Evolutionary conservation across 2,888 invertebrate species (phyloP), one percentile per base, ranked within the genome.

Genomic region (Orchesella flavescens): DNA sequence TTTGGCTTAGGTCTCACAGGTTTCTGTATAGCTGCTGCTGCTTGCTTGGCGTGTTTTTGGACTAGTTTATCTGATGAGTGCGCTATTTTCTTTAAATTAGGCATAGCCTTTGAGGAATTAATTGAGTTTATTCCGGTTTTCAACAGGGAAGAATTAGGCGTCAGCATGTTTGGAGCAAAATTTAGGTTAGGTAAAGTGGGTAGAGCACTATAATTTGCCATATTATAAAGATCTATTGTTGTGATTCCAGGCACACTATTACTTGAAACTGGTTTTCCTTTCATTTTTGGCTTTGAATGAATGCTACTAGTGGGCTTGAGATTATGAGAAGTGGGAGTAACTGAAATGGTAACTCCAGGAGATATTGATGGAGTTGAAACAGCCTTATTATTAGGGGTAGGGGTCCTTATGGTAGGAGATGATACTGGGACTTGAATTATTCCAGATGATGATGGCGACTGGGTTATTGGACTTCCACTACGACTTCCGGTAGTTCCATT

Each of bases 11-110:
- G 12, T 69, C 77, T 77, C 23, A 79, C 61, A 15, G 74, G 73
- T 49, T 63, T 76, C 34, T 24, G 72, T 49, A 10, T n/a, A 44
- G 44, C 43, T 24, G 59, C 49, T 65, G 44, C 3, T 4, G 15
- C 3, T 17, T 43, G 23, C 17, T 82, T 75, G 4, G 63, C 21
- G 53, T 82, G 83, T 49, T 77, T 83, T 10, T 83, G 76, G 43
- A 72, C 72, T 24, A 75, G 61, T 21, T 75, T 75, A 3, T 75
- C 77, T 12, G 82, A 57, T 0, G 65, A 34, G 23, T 46, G 63
- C 1, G 82, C 19, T 17, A 83, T 72, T 53, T 83, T 77, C 66
- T 83, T 83, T 43, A 83, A 49, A 43, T 77, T 77, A 7, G 83
- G 83, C 83, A 83, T 83, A 17, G 83, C 63, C 59, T 83, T 83